These are phyloP conservation scores for Sycobia sp. DNA, from an alignment of 1,140 invertebrate species.

Conservation along the genomic window DNA sequence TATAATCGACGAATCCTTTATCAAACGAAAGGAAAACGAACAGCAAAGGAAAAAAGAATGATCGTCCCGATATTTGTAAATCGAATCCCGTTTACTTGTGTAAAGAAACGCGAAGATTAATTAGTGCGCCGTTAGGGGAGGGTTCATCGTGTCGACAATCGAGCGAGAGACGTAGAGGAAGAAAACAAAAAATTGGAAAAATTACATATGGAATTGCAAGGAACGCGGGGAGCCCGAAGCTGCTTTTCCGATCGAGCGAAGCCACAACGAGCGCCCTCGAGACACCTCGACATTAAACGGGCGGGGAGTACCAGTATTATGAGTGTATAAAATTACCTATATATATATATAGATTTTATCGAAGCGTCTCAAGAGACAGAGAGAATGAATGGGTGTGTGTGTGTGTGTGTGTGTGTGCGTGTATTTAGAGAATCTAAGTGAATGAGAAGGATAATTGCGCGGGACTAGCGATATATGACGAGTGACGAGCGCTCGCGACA, in stretches of 20 bases:
- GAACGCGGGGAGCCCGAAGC: too few species aligned
- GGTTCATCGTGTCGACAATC: not conserved
- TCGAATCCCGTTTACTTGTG: too few species aligned
- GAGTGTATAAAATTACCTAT: conserved; percentile 60
- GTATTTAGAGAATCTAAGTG: too few species aligned
- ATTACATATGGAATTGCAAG: too few species aligned
- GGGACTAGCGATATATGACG: too few species aligned
- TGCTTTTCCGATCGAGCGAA: conserved; percentile 19
- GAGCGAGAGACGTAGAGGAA: not conserved
- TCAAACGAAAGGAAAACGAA: not conserved
- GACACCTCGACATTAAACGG: conserved; percentile 45
- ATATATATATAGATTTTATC: conserved; percentile 50
- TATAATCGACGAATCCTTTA: too few species aligned
- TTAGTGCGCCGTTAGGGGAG: too few species aligned
- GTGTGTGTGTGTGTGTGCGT: conserved; percentile 18
- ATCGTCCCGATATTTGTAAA: too few species aligned
- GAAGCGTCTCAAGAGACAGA: conserved; percentile 34
- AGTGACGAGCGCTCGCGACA: conserved; percentile 16
- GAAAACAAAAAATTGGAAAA: conserved; percentile 33
- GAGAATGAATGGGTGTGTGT: too few species aligned
- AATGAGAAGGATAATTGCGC: too few species aligned
- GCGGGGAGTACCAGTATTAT: conserved; percentile 61
- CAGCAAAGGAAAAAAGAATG: too few species aligned
- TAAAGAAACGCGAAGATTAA: too few species aligned
- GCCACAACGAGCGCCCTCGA: conserved; percentile 1